These are phyloP conservation scores for Drosophila aff. DNA, from an alignment of 1,140 invertebrate genomes.

Conservation along the genomic window DNA sequence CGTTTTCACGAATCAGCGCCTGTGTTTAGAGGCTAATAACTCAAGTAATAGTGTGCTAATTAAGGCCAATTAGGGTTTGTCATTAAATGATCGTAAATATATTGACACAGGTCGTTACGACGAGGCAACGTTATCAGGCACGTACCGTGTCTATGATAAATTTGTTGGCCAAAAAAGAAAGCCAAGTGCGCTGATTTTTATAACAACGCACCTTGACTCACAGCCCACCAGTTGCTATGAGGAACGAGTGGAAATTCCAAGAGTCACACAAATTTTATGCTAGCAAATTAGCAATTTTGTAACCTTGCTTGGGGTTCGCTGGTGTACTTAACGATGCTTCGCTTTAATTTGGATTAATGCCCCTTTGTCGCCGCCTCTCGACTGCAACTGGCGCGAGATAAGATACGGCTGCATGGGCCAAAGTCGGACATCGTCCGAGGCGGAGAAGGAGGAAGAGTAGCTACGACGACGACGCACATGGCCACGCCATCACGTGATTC, in stretches of 20 bases:
- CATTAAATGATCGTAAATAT: constrained; percentile 4
- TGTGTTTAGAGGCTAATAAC: constrained; percentile 4
- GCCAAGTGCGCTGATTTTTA: constrained; percentile 4
- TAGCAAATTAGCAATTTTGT: constrained; percentile 10
- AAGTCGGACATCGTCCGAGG: constrained; percentile 34
- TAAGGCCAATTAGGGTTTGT: constrained; percentile 22
- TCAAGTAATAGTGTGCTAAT: constrained; percentile 18
- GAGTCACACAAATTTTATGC: neutral
- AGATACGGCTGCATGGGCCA: constrained; percentile 43
- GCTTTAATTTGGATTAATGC: constrained; percentile 58
- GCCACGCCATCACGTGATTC: constrained; percentile 68
- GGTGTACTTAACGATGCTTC: constrained; percentile 39
- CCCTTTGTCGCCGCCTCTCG: constrained; percentile 15
- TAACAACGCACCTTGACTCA: constrained; percentile 18
- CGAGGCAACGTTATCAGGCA: constrained; percentile 19
- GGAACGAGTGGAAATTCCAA: constrained; percentile 23
- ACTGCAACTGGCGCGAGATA: constrained; percentile 39
- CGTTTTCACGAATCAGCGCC: constrained; percentile 22
- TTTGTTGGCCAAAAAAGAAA: constrained; percentile 23
- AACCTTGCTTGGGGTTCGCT: constrained; percentile 37
- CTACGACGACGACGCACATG: constrained; percentile 22
- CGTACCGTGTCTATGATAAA: neutral
- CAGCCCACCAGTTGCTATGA: constrained; percentile 28
- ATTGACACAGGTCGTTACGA: constrained; percentile 33
- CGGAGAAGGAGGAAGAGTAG: constrained; percentile 1